Percentiles rank a stretch among this genome's conserved stretches.
phyloP scores from a whole-genome alignment of 1,140 invertebrate genomes.

The Armadillidium nasatum region DNA sequence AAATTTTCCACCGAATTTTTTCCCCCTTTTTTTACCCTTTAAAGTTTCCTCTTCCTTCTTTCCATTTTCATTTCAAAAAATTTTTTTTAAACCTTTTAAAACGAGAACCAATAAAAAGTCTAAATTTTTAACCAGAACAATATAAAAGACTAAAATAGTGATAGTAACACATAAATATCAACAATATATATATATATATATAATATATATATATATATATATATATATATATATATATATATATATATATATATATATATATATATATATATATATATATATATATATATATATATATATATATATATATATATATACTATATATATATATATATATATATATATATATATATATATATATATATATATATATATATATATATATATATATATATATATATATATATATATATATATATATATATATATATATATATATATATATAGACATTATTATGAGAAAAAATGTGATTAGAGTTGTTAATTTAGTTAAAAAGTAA shows the following conservation, averaged over 20 bases:
- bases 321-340: too few species aligned
- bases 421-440: slow-evolving; percentile 1
- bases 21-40: background rate
- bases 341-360: background rate
- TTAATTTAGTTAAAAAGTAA: too few species aligned
- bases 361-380: slow-evolving; percentile 1
- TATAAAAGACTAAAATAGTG: too few species aligned
- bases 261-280: slow-evolving; percentile 5
- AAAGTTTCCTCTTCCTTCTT: too few species aligned
- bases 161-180: too few species aligned
- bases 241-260: background rate
- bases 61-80: too few species aligned
- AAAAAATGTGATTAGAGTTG: too few species aligned
- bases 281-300: background rate
- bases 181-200: background rate
- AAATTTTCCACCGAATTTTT: background rate
- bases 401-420: slow-evolving; percentile 13
- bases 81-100: too few species aligned
- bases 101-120: too few species aligned
- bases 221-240: background rate
- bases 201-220: slow-evolving; percentile 15
- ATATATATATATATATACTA: too few species aligned
- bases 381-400: slow-evolving; percentile 11
- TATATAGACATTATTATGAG: too few species aligned
- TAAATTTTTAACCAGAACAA: too few species aligned